A percentile compares a stretch with the other conserved stretches of the same genome.
phyloP scores from a whole-genome alignment of 92 coral and sea anemone species.

The Actinernus sp. region DNA sequence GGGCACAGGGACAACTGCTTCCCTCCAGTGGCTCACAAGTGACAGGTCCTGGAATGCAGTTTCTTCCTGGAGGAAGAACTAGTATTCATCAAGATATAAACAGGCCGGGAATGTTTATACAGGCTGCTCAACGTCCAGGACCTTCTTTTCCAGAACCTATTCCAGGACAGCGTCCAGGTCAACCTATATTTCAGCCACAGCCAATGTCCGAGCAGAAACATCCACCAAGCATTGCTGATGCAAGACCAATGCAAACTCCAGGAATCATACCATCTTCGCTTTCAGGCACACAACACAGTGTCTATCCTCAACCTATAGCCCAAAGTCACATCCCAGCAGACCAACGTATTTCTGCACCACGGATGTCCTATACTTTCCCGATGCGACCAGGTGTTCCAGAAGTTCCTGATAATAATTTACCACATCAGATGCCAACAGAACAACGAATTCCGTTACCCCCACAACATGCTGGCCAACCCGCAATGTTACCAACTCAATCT shows the following conservation, averaged over 20 bases:
- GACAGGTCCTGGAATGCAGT: background rate
- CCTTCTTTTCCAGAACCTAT: conserved; percentile 21
- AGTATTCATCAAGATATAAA: conserved; percentile 10
- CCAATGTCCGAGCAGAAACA: conserved; percentile 23
- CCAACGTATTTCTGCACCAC: conserved; percentile 59
- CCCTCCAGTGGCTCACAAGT: conserved; percentile 12
- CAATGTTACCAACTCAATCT: too few relatives aligned
- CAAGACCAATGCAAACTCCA: conserved; percentile 21
- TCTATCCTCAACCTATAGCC: conserved; percentile 41
- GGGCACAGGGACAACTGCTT: conserved; percentile 25
- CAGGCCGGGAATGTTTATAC: conserved; percentile 10
- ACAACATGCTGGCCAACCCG: too few relatives aligned
- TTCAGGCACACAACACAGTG: background rate
- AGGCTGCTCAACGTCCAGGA: too few relatives aligned
- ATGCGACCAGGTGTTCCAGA: conserved; percentile 14
- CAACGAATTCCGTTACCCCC: background rate
- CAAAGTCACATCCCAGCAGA: conserved; percentile 61
- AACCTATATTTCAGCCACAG: too few relatives aligned
- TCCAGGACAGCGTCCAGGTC: conserved; percentile 51
- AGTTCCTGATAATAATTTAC: background rate
- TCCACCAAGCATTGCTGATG: conserved; percentile 46
- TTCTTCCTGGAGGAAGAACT: conserved; percentile 23
- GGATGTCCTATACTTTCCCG: conserved; percentile 74
- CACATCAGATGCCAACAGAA: background rate
- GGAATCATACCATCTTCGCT: conserved; percentile 10